phyloP scores from a whole-genome alignment of 30 jellyfish, hydroid and myxozoan genomes.

The Turritopsis dohrnii region DNA sequence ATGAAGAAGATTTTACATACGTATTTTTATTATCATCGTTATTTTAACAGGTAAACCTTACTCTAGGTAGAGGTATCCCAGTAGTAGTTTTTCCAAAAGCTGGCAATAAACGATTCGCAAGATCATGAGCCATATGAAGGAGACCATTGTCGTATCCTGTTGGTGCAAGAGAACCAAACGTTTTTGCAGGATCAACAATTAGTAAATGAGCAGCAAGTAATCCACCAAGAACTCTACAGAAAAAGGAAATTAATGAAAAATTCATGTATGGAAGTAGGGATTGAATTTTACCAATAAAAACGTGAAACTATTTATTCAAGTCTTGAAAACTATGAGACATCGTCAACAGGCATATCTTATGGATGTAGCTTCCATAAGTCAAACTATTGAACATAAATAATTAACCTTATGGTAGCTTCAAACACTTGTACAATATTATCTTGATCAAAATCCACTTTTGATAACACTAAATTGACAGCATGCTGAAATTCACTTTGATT shows the following conservation, averaged over 20 bases:
- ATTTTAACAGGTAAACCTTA: background rate
- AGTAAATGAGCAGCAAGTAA: slow-evolving; percentile 83
- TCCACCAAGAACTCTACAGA: slow-evolving; percentile 86
- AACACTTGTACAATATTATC: slow-evolving; percentile 88
- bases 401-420: slow-evolving; percentile 92
- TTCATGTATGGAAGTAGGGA: too few relatives aligned
- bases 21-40: background rate
- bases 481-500: slow-evolving; percentile 68
- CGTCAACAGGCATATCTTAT: background rate
- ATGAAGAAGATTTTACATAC: background rate
- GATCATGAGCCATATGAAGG: slow-evolving; percentile 76
- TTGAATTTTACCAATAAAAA: too few relatives aligned
- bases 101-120: slow-evolving; percentile 73
- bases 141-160: slow-evolving; percentile 60
- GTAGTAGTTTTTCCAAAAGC: slow-evolving; percentile 71
- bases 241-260: background rate
- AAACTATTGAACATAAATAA: too few relatives aligned
- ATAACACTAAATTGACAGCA: slow-evolving; percentile 67
- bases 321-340: background rate
- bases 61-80: slow-evolving; percentile 96
- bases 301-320: too few relatives aligned
- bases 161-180: slow-evolving; percentile 70
- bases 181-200: slow-evolving; percentile 56
- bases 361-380: too few relatives aligned
- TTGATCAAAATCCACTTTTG: slow-evolving; percentile 64